Evolutionary conservation across 2,888 invertebrate genomes (phyloP), one percentile per base, ranked within the genome.

Genomic region (Dicycla oo): DNA sequence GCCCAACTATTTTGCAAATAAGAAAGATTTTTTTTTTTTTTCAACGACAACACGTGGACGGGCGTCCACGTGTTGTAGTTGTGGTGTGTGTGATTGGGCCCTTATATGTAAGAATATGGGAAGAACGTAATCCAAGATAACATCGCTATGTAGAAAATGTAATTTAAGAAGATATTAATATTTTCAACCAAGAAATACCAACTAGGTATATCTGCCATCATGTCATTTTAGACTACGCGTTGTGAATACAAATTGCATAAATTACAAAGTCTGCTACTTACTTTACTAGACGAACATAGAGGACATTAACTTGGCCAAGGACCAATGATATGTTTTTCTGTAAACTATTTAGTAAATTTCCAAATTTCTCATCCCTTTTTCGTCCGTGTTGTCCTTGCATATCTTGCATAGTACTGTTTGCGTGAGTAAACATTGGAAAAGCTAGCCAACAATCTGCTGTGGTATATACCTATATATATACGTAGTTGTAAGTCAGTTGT

Each of bases 121-220:
- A 26, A 43, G 43, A 47, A 58, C 60, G 58, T 67, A 65, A 69
- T 70, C 43, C 47, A 54, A 73, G 73, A 75, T 79, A 75, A 54
- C 63, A 69, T 53, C 30, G 56, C 62, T 62, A 71, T 57, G 53
- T 57, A 45, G 60, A 34, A 45, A 68, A 69, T 83, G 18, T 64
- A 54, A 64, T 60, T 71, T 40, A n/a, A 38, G 26, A 56, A 68
- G 43, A 34, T 40, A 66, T 30, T 40, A 20, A 54, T 62, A 57
- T 63, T 69, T 73, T 61, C 57, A 67, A 71, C 56, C 34, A n/a
- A 73, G 65, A 73, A 68, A 78, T 73, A 78, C 66, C 57, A 56
- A 47, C 43, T n/a, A 53, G 18, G 26, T 54, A 45, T 34, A 72
- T 63, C 73, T 40, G 38, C 23, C 26, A 62, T 51, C 73, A 63